Conservation (phyloP, 2,113 vertebrate species). For the Lepisosteus oculatus region DNA sequence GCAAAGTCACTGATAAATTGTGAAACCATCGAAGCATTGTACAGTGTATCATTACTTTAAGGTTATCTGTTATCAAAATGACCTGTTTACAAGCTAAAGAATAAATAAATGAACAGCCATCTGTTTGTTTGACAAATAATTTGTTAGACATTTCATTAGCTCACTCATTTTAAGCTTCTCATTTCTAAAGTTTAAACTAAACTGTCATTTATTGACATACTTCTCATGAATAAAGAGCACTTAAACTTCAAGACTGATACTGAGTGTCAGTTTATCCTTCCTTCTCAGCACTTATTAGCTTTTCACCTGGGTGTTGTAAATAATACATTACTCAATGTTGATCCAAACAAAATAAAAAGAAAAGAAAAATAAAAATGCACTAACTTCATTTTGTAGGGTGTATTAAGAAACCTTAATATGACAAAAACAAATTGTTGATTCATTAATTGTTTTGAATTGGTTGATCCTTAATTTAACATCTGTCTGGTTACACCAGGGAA, state of each 20-base stretch:
- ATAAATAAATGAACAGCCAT: too few relatives aligned
- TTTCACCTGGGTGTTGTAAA: conserved; percentile 41
- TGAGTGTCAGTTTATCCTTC: conserved; percentile 21
- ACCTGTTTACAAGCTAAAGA: too few relatives aligned
- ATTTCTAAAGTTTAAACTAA: conserved; percentile 40
- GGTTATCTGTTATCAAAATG: too few relatives aligned
- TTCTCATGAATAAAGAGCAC: conserved; percentile 52
- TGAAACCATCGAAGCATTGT: too few relatives aligned
- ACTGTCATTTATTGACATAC: conserved; percentile 52
- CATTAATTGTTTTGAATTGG: conserved; percentile 60
- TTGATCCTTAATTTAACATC: conserved; percentile 57
- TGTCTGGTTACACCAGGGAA: conserved; percentile 39
- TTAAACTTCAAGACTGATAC: conserved; percentile 44
- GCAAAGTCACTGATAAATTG: too few relatives aligned
- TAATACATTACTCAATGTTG: conserved; percentile 46
- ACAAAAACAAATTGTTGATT: conserved; percentile 33
- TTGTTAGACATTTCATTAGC: background rate
- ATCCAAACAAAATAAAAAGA: conserved; percentile 22
- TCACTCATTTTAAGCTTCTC: conserved; percentile 39
- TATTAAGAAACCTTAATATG: conserved; percentile 7
- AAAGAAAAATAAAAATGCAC: background rate
- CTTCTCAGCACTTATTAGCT: conserved; percentile 52
- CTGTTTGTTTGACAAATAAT: too few relatives aligned
- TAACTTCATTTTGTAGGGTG: background rate
- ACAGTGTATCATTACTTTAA: too few relatives aligned